Evolutionary conservation across 2,797 vertebrate species (phyloP).

Genomic region (Tachyglossus aculeatus): DNA sequence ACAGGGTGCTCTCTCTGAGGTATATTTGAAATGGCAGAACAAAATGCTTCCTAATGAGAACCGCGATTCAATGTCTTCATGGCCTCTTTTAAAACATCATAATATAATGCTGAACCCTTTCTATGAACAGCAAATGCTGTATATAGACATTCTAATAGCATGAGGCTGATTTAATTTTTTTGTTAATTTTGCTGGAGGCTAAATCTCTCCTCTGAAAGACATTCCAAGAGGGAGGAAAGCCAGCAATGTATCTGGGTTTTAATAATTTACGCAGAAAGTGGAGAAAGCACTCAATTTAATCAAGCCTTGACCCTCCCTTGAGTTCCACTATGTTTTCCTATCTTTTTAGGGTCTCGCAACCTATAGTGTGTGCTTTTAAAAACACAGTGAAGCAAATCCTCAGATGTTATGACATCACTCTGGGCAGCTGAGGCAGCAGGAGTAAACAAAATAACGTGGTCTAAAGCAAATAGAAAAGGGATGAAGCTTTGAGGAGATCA

Average conservation of each 20-base stretch:
- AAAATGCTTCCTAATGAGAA: slow-evolving; percentile 19
- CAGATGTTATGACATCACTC: too few species aligned
- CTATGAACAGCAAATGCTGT: slow-evolving; percentile 64
- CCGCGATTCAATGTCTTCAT: slow-evolving; percentile 13
- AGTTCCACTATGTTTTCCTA: neutral
- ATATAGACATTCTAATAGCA: slow-evolving; percentile 66
- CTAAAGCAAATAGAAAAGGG: too few species aligned
- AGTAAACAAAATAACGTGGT: too few species aligned
- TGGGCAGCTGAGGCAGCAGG: too few species aligned
- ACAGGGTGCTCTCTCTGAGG: slow-evolving; percentile 4
- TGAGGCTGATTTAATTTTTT: slow-evolving; percentile 66
- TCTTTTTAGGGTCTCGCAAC: neutral
- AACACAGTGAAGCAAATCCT: too few species aligned
- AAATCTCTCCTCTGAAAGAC: slow-evolving; percentile 63
- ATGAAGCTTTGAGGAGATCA: too few species aligned
- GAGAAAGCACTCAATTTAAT: neutral
- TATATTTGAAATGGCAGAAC: slow-evolving; percentile 18
- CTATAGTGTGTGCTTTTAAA: neutral
- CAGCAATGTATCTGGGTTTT: slow-evolving; percentile 42
- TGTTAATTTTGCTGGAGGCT: slow-evolving; percentile 70
- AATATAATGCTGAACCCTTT: slow-evolving; percentile 48
- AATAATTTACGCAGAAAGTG: slow-evolving; percentile 32
- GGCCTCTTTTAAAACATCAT: slow-evolving; percentile 34
- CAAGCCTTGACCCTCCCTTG: too few species aligned
- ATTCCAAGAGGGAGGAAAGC: slow-evolving; percentile 48